phyloP scores from a whole-genome alignment of 2,888 invertebrate genomes.

The Meloe dianella region DNA sequence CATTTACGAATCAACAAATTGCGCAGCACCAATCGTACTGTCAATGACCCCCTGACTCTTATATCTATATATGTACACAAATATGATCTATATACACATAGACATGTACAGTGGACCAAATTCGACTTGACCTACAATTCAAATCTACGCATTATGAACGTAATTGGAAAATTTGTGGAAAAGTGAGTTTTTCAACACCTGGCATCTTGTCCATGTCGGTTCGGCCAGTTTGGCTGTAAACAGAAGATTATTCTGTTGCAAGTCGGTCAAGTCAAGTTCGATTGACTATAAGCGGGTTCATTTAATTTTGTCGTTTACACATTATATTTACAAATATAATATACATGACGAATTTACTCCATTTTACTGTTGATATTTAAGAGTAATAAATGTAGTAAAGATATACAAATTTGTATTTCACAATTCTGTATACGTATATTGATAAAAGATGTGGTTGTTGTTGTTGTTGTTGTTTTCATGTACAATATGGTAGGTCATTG shows the following conservation, averaged over 20 bases:
- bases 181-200: too few species aligned
- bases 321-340: not conserved
- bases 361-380: not conserved
- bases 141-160: too few species aligned
- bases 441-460: not conserved
- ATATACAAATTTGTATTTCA: slow-evolving; percentile 1
- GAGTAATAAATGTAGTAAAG: not conserved
- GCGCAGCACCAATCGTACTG: slow-evolving; percentile 41
- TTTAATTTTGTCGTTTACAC: not conserved
- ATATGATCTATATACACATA: slow-evolving; percentile 5
- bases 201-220: too few species aligned
- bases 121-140: not conserved
- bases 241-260: too few species aligned
- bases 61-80: slow-evolving; percentile 20
- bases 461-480: not conserved
- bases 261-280: not conserved
- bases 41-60: slow-evolving; percentile 43
- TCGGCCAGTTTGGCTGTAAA: too few species aligned
- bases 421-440: not conserved
- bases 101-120: not conserved
- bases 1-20: slow-evolving; percentile 43
- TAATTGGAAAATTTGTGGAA: too few species aligned
- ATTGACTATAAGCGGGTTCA: not conserved
- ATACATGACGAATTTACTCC: slow-evolving; percentile 4
- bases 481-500: slow-evolving; percentile 6